These are phyloP conservation scores for Otolemur crassicaudatus DNA, from an alignment of 2,797 vertebrate genomes.

Conservation along the genomic window DNA sequence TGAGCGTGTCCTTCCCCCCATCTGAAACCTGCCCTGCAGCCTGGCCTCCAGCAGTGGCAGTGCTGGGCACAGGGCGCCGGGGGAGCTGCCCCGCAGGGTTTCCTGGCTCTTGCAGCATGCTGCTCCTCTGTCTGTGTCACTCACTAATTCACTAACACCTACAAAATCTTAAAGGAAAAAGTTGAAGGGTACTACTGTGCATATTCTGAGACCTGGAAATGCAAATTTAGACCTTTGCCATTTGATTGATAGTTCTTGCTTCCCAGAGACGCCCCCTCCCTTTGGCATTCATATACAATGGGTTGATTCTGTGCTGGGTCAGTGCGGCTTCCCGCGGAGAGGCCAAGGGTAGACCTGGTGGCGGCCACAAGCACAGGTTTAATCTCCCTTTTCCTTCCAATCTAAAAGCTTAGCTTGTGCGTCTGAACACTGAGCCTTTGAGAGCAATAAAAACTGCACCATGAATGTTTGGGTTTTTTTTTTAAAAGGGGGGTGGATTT, in stretches of 20 bases:
- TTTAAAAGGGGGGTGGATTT: conserved; percentile 59
- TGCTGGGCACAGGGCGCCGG: not conserved
- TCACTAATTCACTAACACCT: conserved; percentile 70
- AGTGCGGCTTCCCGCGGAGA: conserved; percentile 71
- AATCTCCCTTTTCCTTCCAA: conserved; percentile 80
- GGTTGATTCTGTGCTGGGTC: conserved; percentile 57
- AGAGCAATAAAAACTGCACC: conserved; percentile 89
- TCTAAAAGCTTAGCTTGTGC: conserved; percentile 82
- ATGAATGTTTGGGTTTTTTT: conserved; percentile 74
- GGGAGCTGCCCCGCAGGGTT: not conserved
- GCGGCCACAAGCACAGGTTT: conserved; percentile 78
- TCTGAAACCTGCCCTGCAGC: conserved; percentile 62
- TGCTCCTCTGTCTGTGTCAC: conserved; percentile 40
- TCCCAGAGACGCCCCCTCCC: conserved; percentile 16
- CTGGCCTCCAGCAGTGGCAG: too few species aligned
- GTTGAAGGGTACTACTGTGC: conserved; percentile 57
- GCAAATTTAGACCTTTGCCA: conserved; percentile 25
- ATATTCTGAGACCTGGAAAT: conserved; percentile 36
- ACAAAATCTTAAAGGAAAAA: conserved; percentile 19
- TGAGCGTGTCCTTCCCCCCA: conserved; percentile 56
- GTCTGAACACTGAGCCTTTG: conserved; percentile 83
- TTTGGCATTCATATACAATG: not conserved
- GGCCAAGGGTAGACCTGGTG: conserved; percentile 69
- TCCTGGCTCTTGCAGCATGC: conserved; percentile 54
- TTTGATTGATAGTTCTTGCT: conserved; percentile 44